Base-by-base conservation (phyloP, 2,113 vertebrate genomes). In the Helogale parvula region DNA sequence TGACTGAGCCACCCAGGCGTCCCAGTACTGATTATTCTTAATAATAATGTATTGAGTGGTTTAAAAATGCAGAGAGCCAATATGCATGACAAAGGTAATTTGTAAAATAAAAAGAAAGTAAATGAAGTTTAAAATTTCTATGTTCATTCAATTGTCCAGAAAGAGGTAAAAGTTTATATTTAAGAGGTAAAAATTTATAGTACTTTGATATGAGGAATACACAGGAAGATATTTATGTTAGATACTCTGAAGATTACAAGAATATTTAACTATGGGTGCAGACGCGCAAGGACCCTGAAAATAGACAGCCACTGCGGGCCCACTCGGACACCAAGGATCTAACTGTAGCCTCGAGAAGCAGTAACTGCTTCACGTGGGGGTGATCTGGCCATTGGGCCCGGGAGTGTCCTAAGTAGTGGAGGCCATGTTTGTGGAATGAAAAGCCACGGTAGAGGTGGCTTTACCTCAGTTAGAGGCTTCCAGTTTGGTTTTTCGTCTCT, bases 311-410 rank as follows among this genome's bases (percentile, higher is more conserved):
- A 65, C 63, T 5, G 94, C 87, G 92, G 97, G 66, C 13, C 72
- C 9, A 33, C 93, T 71, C 57, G 13, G 93, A 93, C 86, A 63
- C 95, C 25, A 69, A 97, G 97, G 98, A 95, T 92, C 97, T 98
- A 98, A 98, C 98, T 97, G 99, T 99, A 99, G 98, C 99, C 94
- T 99, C 99, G 99, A 99, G 99, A 99, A 99, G 99, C 99, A 99
- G 99, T 38, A 99, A 99, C 90, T 99, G 99, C 97, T 99, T 99
- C 98, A 99, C 99, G 97, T 99, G 99, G 98, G 99, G 99, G 97
- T 99, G 99, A 69, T 99, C 99, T 60, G 99, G 99, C 21, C 99
- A 99, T 97, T 99, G 99, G 99, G 99, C 99, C 94, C 99, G 99
- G 98, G 99, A 99, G 94, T 99, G 99, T 98, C 99, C 99, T 7